A percentile compares a stretch with the other conserved stretches of the same genome.
These are phyloP conservation scores for Cryptus armator DNA, from an alignment of 2,888 invertebrate species.

Conservation along the genomic window DNA sequence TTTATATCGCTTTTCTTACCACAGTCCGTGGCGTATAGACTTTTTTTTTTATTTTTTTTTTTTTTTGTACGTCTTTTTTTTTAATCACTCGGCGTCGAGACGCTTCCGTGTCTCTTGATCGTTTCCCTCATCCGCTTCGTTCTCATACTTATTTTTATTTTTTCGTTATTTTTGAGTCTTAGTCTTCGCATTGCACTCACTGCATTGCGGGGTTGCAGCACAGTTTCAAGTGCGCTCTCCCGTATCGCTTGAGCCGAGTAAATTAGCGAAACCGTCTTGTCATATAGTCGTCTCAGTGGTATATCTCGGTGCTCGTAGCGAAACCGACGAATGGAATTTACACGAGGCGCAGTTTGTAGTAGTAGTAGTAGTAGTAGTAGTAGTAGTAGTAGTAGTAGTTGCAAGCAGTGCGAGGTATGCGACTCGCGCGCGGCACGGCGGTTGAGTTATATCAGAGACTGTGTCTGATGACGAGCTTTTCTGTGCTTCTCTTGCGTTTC, in stretches of 20 bases:
- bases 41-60: too few relatives aligned
- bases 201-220: constrained; percentile 9
- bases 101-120: too few relatives aligned
- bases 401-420: constrained; percentile 11
- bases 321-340: constrained; percentile 35
- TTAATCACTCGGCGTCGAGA: too few relatives aligned
- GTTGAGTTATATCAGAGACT: constrained; percentile 41
- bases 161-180: background rate
- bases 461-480: constrained; percentile 34
- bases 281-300: constrained; percentile 22
- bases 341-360: background rate
- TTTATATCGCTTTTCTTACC: too few relatives aligned
- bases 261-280: constrained; percentile 41
- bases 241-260: constrained; percentile 24
- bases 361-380: background rate
- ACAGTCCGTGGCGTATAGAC: too few relatives aligned
- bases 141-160: background rate
- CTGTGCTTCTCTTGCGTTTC: background rate
- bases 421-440: background rate
- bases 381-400: background rate
- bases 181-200: constrained; percentile 6
- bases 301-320: background rate
- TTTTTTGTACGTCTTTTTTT: too few relatives aligned
- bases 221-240: constrained; percentile 21
- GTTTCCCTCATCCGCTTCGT: background rate